Evolutionary conservation across 2,888 invertebrate species (phyloP).

Genomic region (Mesodorylaimus sp.): DNA sequence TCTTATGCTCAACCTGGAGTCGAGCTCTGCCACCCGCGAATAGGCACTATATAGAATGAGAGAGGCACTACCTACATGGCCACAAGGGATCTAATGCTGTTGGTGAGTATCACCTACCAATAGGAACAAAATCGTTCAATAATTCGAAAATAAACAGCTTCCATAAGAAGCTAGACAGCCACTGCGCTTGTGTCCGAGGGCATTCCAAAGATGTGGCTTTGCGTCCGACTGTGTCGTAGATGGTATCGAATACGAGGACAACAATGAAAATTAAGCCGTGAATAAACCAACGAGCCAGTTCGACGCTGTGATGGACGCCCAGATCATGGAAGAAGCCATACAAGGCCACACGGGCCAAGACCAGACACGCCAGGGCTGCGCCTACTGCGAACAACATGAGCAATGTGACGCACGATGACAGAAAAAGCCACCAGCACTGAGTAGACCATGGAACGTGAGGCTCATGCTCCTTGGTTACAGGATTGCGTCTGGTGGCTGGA

Average conservation of each 20-base stretch:
- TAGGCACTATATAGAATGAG: too few species aligned
- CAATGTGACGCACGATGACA: not conserved
- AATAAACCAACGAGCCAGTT: not conserved
- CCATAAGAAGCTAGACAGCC: not conserved
- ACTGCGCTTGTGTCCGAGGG: not conserved
- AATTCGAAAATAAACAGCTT: conserved; percentile 3
- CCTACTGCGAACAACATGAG: not conserved
- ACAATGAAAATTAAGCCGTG: conserved; percentile 3
- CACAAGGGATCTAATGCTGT: too few species aligned
- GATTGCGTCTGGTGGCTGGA: not conserved
- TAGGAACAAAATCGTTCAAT: conserved; percentile 5
- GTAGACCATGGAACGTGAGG: not conserved
- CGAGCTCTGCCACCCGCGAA: too few species aligned
- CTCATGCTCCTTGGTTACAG: not conserved
- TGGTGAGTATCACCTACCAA: too few species aligned
- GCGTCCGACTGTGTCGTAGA: conserved; percentile 1
- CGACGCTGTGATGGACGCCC: not conserved
- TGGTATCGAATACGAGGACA: not conserved
- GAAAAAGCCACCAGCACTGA: not conserved
- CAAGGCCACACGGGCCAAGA: not conserved
- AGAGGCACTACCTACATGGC: too few species aligned
- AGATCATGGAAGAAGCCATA: not conserved
- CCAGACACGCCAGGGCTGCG: not conserved
- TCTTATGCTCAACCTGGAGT: too few species aligned
- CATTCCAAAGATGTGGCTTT: not conserved